phyloP scores from a whole-genome alignment of 2,797 vertebrate species.

The Zenarchopterus dispar region DNA sequence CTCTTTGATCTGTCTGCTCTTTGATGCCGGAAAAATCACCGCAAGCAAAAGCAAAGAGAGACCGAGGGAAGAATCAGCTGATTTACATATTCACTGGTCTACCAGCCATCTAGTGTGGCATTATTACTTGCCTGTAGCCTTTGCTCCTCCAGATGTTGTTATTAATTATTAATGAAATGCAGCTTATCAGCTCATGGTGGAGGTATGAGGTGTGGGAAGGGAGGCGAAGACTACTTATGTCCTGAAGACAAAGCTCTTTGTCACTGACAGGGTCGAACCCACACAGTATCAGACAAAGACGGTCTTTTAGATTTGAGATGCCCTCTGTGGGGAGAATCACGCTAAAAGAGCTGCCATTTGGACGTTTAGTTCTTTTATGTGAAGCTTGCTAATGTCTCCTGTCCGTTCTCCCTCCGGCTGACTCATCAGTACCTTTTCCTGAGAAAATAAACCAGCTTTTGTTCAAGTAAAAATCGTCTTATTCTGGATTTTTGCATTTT shows the following conservation, averaged over 20 bases:
- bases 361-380: conserved; percentile 1
- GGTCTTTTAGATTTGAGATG: conserved; percentile 39
- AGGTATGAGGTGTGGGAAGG: conserved; percentile 54
- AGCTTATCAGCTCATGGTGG: conserved; percentile 30
- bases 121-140: conserved; percentile 27
- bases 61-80: conserved; percentile 13
- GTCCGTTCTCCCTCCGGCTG: background rate
- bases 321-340: conserved; percentile 16
- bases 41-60: conserved; percentile 11
- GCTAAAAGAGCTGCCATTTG: conserved; percentile 15
- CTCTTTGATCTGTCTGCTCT: conserved; percentile 54
- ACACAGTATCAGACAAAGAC: conserved; percentile 67
- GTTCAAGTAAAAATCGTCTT: no score
- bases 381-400: conserved; percentile 11
- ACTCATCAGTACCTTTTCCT: no score
- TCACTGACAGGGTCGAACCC: conserved; percentile 43
- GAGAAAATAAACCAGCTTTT: no score
- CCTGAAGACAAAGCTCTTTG: conserved; percentile 64
- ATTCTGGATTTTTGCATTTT: no score
- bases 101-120: background rate
- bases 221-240: conserved; percentile 18
- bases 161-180: conserved; percentile 57
- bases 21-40: conserved; percentile 38
- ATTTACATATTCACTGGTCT: conserved; percentile 51
- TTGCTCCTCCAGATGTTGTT: conserved; percentile 22